These are phyloP conservation scores for Dascillus cervinus DNA, from an alignment of 2,888 invertebrate species.

Conservation along the genomic window DNA sequence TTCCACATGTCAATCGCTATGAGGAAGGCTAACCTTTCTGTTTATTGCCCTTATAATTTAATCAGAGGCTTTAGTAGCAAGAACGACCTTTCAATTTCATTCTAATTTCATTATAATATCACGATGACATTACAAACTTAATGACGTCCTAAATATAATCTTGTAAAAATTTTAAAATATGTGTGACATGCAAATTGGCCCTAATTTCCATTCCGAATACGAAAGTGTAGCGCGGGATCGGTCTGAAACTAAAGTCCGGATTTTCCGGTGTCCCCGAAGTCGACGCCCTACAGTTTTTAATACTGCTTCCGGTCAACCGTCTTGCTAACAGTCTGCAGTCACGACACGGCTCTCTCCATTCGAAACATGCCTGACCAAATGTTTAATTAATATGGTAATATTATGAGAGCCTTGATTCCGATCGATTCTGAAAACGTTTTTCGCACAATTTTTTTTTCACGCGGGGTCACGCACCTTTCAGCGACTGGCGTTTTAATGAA, in stretches of 20 bases:
- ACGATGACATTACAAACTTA: conserved; percentile 30
- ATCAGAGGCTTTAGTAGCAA: conserved; percentile 34
- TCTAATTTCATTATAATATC: conserved; percentile 36
- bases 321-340: conserved; percentile 22
- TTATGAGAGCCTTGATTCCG: conserved; percentile 17
- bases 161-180: background rate
- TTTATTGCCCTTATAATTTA: conserved; percentile 41
- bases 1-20: conserved; percentile 30
- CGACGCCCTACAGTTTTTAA: conserved; percentile 25
- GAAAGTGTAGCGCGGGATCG: too few species aligned
- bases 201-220: conserved; percentile 1
- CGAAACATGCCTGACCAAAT: conserved; percentile 14
- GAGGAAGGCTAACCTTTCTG: conserved; percentile 35
- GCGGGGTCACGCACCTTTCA: too few species aligned
- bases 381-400: conserved; percentile 23
- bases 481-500: too few species aligned
- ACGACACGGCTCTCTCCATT: conserved; percentile 19
- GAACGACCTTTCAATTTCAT: conserved; percentile 35
- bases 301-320: conserved; percentile 22
- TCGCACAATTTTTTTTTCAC: too few species aligned
- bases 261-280: conserved; percentile 25
- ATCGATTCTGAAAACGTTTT: conserved; percentile 15
- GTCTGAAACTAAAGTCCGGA: conserved; percentile 17
- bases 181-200: background rate
- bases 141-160: background rate